These are phyloP conservation scores for Cephonodes hylas DNA, from an alignment of 2,888 invertebrate species.

Conservation along the genomic window DNA sequence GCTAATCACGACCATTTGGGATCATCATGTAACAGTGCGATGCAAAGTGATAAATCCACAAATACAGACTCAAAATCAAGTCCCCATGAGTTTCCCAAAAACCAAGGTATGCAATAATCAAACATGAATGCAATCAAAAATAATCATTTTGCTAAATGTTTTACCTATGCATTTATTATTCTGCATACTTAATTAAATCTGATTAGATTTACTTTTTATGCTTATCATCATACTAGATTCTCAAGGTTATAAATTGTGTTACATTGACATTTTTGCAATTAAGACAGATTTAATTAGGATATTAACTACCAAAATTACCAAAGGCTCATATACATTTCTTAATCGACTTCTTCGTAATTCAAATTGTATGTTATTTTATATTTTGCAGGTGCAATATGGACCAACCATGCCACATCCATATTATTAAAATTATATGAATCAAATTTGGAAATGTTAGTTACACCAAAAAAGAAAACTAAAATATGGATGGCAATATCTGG, in stretches of 20 bases:
- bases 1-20: constrained; percentile 29
- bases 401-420: constrained; percentile 41
- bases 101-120: constrained; percentile 41
- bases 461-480: constrained; percentile 56
- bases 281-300: too few species aligned
- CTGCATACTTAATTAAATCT: too few species aligned
- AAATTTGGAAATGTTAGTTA: constrained; percentile 52
- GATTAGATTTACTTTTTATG: too few species aligned
- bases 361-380: neutral
- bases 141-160: too few species aligned
- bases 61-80: constrained; percentile 16
- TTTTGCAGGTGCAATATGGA: constrained; percentile 51
- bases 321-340: too few species aligned
- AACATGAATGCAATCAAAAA: too few species aligned
- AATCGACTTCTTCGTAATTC: too few species aligned
- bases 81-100: constrained; percentile 31
- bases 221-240: too few species aligned
- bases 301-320: too few species aligned
- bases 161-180: too few species aligned
- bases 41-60: neutral
- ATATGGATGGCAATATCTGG: constrained; percentile 57
- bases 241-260: too few species aligned
- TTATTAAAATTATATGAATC: constrained; percentile 51
- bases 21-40: constrained; percentile 16
- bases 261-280: too few species aligned